Evolutionary conservation across 1,140 invertebrate species (phyloP), one percentile per base, ranked within the genome.

Genomic region (Parapsyche elsis): DNA sequence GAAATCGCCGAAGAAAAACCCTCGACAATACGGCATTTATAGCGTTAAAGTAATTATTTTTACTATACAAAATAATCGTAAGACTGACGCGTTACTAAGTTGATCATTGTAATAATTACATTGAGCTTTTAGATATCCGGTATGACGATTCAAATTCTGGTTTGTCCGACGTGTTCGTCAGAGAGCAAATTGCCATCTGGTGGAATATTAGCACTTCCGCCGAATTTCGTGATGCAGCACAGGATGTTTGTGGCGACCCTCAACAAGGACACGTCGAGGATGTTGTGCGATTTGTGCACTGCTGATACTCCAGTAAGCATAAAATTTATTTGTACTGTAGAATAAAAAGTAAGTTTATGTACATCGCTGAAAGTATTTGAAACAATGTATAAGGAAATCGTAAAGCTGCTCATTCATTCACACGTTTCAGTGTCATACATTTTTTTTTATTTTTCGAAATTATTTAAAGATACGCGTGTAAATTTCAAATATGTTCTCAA

Each of bases 231-330:
- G 21, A 84, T 92, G 57, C 87, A 91, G 80, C 87, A 91, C 83
- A 87, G 88, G 80, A 89, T 92, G 84, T 84, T 89, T 19, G 84
- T 88, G 19, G 88, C 88, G 0, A 86, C 87, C 7, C 85, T 89
- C 14, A 88, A 89, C 81, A 84, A 85, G n/a, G 87, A 86, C 44
- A 86, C 84, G 1, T 86, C 87, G 24, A 85, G 87, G 59, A 84
- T 91, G 12, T 86, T 91, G 1, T 92, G 91, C 81, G 91, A 92
- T 85, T 81, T 91, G 1, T 92, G 91, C 82, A 86, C 88, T 38
- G 84, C 84, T 67, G 91, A 92, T 80, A 88, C 89, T 82, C 88
- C 89, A 85, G 91, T 91, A 85, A 85, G 85, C 83, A 21, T 7
- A 19, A 24, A 38, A 24, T 14, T 70, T 2, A 53, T 61, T 61